Conservation (phyloP, 2,113 vertebrate species). For the Mesembrinibis cayennensis region DNA sequence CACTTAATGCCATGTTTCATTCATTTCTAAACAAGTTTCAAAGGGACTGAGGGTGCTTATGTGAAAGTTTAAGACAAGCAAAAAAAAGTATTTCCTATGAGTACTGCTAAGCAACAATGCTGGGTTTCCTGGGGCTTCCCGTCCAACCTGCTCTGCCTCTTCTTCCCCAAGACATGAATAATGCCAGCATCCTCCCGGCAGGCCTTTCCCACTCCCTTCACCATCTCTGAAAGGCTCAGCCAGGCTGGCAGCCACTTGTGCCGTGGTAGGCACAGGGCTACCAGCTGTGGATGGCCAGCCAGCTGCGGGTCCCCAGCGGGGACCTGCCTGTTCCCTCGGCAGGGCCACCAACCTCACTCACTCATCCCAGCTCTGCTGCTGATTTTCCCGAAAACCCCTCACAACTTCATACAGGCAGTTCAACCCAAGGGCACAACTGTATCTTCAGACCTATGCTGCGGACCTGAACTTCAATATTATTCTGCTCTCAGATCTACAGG, state of each 20-base stretch:
- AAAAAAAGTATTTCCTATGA: not conserved
- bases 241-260: not conserved
- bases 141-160: not conserved
- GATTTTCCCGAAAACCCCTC: not conserved
- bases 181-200: fast-evolving
- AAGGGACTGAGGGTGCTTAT: not conserved
- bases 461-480: conserved; percentile 1
- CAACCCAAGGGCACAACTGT: not conserved
- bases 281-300: not conserved
- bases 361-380: fast-evolving
- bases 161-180: not conserved
- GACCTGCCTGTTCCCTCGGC: not conserved
- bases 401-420: not conserved
- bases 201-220: not conserved
- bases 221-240: fast-evolving
- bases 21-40: conserved; percentile 50
- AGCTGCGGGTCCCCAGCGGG: fast-evolving
- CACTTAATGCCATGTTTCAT: conserved; percentile 42
- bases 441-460: not conserved
- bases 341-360: fast-evolving
- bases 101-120: not conserved
- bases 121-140: not conserved
- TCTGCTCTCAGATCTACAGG: conserved; percentile 28
- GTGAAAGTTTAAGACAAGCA: not conserved
- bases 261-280: fast-evolving